Base-by-base conservation (phyloP, 2,113 vertebrate species). In the Porphyrio hochstetteri region DNA sequence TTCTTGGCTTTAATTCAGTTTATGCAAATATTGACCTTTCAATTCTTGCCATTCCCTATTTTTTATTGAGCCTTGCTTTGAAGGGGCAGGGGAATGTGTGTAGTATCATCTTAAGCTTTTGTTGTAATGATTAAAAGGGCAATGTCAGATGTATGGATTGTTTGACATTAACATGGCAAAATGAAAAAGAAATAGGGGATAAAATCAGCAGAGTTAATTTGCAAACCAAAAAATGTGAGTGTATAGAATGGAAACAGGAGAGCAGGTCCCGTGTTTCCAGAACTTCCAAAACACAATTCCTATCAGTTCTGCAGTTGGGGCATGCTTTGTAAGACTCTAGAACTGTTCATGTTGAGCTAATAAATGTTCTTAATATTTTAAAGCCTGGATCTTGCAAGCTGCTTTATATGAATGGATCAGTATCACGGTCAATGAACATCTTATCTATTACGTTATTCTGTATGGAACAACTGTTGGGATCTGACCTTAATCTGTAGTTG, bases 1-100 rank as follows among this genome's bases (percentile, higher is more conserved):
- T 92, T 86, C 86, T 96, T 95, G 88, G 85, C 93, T 88, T 91
- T 96, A 96, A 87, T 93, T 89, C 90, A 81, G 56, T 90, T 96
- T 96, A 95, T 96, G 95, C 94, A 97, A 87, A 97, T 95, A 67
- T 13, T 97, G 97, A 97, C 97, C 97, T 98, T 98, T 93, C 85
- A 92, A 72, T 96, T 90, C 93, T 96, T 93, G 64, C 71, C 57
- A 31, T 86, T 82, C 38, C 70, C 53, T 65, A 9, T 28, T 80
- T 85, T 81, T 61, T 86, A 83, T 17, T 88, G 82, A 86, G 69
- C 76, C 40, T 76, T 67, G 16, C 71, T 86, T 48, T 74, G 76
- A 85, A 74, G 53, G 35, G 71, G n/a, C 4, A 5, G 21, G 33
- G 23, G 40, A 25, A 83, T 28, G 52, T 19, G 57, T 29, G 38